Base-by-base conservation (phyloP, 2,113 vertebrate species). In the Lepus americanus region DNA sequence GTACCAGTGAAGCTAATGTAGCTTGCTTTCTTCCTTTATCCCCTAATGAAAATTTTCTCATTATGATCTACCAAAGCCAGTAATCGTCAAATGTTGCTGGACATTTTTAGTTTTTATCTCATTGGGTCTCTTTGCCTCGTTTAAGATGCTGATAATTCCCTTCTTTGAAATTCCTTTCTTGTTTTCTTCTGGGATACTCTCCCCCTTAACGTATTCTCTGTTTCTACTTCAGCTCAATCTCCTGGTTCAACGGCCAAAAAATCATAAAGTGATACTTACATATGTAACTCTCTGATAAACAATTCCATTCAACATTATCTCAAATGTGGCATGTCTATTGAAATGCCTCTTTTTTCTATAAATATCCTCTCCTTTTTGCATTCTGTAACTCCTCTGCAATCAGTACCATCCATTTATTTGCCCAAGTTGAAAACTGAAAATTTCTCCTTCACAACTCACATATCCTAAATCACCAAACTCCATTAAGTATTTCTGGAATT, bases 131-230 rank as follows among this genome's bases (percentile, higher is more conserved):
- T 89, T 89, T 92, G 27, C 22, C 81, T 9, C 64, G 33, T 92
- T 85, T 88, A 64, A 77, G 29, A 33, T 78, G 23, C 70, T 64
- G 19, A 63, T 81, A 74, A 89, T 86, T 89, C 44, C 31, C 67
- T 61, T 77, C 39, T 29, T 70, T 94, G 51, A 96, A 89, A 92
- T 92, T 86, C 59, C 61, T 94, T 92, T 77, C 25, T 89, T 96
- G 13, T 63, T 89, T 33, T 89, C 23, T 92, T 85, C 55, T 59
- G 25, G 93, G 44, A 53, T 69, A 70, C n/a, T 70, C 14, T 81
- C 72, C 51, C n/a, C 88, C 5, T 81, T 95, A 95, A 81, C 20
- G 53, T 16, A 86, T 82, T 72, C 36, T 89, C 22, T 82, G 4
- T 82, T 94, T n/a, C 88, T 6, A 11, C 39, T n/a, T 87, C 51